Evolutionary conservation across 2,888 invertebrate genomes (phyloP).

Genomic region (Nomada ruficornis): DNA sequence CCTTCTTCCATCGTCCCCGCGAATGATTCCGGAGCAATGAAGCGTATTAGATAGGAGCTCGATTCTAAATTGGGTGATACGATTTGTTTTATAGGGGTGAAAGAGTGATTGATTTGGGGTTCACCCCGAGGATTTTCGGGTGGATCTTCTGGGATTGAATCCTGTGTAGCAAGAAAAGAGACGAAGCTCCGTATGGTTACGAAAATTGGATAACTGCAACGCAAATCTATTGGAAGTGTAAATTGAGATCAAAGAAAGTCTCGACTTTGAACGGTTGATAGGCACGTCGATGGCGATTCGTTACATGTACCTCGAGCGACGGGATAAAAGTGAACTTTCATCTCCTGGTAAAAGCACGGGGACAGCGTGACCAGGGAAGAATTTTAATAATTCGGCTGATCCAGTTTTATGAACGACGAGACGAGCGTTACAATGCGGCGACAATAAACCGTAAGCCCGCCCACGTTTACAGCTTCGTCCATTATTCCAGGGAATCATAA

Average conservation of each 20-base stretch:
- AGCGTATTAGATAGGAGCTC: conserved; percentile 3
- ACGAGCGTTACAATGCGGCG: conserved; percentile 40
- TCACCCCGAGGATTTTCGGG: conserved; percentile 2
- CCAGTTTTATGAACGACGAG: conserved; percentile 42
- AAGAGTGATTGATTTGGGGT: too few species aligned
- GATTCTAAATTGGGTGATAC: neutral
- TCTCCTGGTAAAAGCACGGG: neutral
- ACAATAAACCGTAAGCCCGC: conserved; percentile 40
- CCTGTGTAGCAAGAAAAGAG: neutral
- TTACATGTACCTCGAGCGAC: neutral
- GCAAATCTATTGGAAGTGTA: too few species aligned
- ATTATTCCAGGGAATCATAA: conserved; percentile 47
- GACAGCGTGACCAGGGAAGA: neutral
- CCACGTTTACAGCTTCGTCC: conserved; percentile 49
- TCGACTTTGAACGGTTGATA: neutral
- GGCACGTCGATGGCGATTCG: neutral
- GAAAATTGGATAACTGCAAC: too few species aligned
- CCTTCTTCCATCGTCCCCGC: neutral
- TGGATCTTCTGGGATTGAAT: neutral
- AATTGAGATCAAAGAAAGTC: neutral
- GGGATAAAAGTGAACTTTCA: neutral
- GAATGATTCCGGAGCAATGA: neutral
- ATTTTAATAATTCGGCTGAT: conserved; percentile 51
- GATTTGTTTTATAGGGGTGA: neutral
- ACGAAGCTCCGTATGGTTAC: neutral